Conservation (phyloP, 2,797 vertebrate genomes). For the Clarias laeviceps region DNA sequence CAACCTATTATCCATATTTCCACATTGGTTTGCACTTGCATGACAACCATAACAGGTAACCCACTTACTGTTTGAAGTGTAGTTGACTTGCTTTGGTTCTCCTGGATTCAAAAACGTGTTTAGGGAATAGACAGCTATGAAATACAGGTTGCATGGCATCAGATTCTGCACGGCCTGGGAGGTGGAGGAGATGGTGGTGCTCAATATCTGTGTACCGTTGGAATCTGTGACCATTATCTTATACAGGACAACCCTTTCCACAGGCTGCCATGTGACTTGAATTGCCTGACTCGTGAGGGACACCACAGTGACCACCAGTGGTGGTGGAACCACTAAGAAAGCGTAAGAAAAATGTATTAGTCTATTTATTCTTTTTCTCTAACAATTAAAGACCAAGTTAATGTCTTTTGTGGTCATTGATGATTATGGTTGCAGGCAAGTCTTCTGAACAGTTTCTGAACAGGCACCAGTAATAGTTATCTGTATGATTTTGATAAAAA, state of each 20-base stretch:
- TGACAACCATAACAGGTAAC: not conserved
- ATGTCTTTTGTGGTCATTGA: not conserved
- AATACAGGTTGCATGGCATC: constrained; percentile 72
- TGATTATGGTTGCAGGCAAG: too few relatives aligned
- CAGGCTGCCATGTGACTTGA: constrained; percentile 67
- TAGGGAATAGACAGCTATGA: constrained; percentile 73
- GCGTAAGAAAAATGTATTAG: not conserved
- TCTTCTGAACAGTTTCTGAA: not conserved
- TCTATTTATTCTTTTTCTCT: not conserved
- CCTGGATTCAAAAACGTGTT: constrained; percentile 71
- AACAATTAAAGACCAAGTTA: not conserved
- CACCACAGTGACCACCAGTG: constrained; percentile 50
- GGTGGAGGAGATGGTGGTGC: constrained; percentile 11
- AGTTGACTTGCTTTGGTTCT: constrained; percentile 65
- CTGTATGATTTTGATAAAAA: not conserved
- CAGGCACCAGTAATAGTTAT: too few relatives aligned
- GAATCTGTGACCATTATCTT: constrained; percentile 55
- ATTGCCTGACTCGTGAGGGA: constrained; percentile 39
- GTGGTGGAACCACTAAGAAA: constrained; percentile 71
- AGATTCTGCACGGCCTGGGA: constrained; percentile 62
- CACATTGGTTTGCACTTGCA: not conserved
- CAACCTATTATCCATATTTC: not conserved
- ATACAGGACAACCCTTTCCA: constrained; percentile 71
- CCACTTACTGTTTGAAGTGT: constrained; percentile 75
- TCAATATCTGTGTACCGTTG: constrained; percentile 9